These are phyloP conservation scores for Philereme transversata DNA, from an alignment of 2,888 invertebrate species.

Conservation along the genomic window DNA sequence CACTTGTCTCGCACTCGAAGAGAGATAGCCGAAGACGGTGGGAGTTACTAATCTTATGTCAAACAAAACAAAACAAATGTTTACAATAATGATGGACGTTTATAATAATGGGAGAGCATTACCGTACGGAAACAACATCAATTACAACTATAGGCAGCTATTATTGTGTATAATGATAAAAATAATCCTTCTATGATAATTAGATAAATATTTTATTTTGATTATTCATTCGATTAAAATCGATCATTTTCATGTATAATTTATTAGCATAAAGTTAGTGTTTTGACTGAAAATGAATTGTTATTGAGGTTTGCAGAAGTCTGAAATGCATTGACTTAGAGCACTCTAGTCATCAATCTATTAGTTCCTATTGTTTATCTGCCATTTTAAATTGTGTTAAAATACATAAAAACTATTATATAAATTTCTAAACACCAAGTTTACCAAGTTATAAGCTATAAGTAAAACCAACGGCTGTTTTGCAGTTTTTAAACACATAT, in stretches of 20 bases:
- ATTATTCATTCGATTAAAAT: slow-evolving; percentile 29
- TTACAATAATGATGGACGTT: slow-evolving; percentile 21
- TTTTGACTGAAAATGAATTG: slow-evolving; percentile 63
- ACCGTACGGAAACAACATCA: slow-evolving; percentile 53
- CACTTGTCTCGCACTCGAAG: slow-evolving; percentile 1
- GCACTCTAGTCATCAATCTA: slow-evolving; percentile 44
- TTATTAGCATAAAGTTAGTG: slow-evolving; percentile 52
- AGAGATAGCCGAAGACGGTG: slow-evolving; percentile 20
- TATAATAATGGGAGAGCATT: slow-evolving; percentile 46
- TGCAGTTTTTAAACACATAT: neutral
- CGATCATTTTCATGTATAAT: slow-evolving; percentile 36
- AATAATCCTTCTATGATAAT: slow-evolving; percentile 42
- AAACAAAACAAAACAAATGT: slow-evolving; percentile 28
- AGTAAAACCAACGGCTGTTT: neutral
- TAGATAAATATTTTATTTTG: slow-evolving; percentile 29
- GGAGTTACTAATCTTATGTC: slow-evolving; percentile 35
- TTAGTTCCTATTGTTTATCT: slow-evolving; percentile 44
- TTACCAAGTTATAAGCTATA: neutral
- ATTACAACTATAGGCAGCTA: slow-evolving; percentile 76
- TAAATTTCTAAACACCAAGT: slow-evolving; percentile 4
- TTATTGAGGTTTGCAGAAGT: slow-evolving; percentile 64
- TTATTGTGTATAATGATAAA: slow-evolving; percentile 54
- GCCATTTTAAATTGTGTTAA: slow-evolving; percentile 14
- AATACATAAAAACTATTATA: neutral
- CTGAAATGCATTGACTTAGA: slow-evolving; percentile 53